These are phyloP conservation scores for Epizoanthus stellaris DNA, from an alignment of 92 coral and sea anemone genomes.

Conservation along the genomic window DNA sequence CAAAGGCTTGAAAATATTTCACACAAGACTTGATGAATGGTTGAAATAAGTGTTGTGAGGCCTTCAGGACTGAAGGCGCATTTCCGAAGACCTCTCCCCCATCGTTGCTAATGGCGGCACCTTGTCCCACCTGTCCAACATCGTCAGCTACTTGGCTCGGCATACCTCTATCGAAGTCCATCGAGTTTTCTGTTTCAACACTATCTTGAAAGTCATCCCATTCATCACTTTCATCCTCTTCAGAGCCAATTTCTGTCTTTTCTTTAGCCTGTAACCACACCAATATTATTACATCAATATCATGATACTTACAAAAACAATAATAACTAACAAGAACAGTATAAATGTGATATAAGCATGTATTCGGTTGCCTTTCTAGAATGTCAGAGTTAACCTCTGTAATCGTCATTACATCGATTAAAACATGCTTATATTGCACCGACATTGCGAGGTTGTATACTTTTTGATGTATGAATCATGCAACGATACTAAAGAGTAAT, in stretches of 20 bases:
- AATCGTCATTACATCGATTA: too few species aligned
- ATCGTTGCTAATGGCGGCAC: neutral
- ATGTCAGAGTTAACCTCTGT: too few species aligned
- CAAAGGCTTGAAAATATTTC: slow-evolving; percentile 76
- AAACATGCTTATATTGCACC: too few species aligned
- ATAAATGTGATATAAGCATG: too few species aligned
- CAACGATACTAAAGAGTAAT: too few species aligned
- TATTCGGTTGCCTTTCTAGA: too few species aligned
- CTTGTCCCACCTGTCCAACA: neutral
- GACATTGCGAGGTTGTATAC: too few species aligned
- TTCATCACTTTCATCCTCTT: slow-evolving; percentile 55
- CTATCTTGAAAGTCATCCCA: slow-evolving; percentile 64
- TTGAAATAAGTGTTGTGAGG: slow-evolving; percentile 64
- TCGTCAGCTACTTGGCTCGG: slow-evolving; percentile 11
- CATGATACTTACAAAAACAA: too few species aligned
- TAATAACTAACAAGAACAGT: too few species aligned
- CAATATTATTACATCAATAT: neutral
- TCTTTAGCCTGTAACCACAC: neutral
- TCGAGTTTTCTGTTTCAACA: slow-evolving; percentile 9
- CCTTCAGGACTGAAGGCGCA: slow-evolving; percentile 5
- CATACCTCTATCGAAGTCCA: slow-evolving; percentile 36
- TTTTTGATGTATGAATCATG: too few species aligned
- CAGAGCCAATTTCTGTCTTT: slow-evolving; percentile 19
- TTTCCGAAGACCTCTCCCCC: neutral
- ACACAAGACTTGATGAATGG: slow-evolving; percentile 88